Evolutionary conservation across 1,140 invertebrate species (phyloP), one percentile per base, ranked within the genome.

Genomic region (Phthorimaea operculella): DNA sequence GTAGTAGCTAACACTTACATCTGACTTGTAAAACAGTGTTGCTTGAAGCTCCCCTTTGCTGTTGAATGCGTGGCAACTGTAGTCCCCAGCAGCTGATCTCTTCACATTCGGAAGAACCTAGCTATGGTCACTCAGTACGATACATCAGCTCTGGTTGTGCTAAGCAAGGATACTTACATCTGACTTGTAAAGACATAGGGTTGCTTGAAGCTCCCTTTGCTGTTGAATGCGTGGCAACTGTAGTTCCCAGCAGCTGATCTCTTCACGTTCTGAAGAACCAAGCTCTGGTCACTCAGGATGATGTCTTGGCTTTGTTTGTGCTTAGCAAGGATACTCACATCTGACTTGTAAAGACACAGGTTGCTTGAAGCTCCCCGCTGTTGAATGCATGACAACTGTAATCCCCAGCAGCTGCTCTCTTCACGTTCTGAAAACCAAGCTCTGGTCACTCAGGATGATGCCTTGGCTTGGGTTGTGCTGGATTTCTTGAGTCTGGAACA

Each of bases 351-450:
- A 85, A 0, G 85, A 87, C 4, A 94, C 88, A 5, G 86, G 59
- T 90, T 88, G 72, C 92, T 93, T 42, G 88, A 85, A 4, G 91
- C 90, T 62, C 93, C 68, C 92, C 89, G 12, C 81, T 81, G 76
- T 95, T 94, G 28, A 87, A 87, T 3, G 92, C 92, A 21, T 88
- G 85, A 70, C 92, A 94, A 42, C 89, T 89, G 70, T 95, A 95
- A 64, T 90, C 88, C 3, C 93, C 93, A 0, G 90, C 89, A 28
- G 90, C 88, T 33, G 88, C 83, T 59, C 90, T 86, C 4, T 89
- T 90, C 12, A 94, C 92, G 63, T 88, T 90, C 73, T 93, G 92
- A 42, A 95, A 1, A 94, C 92, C 34, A 95, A 74, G 58, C 91
- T 93, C 60, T 92, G 89, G 53, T 91, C 92, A 61, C 91, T 92